Base-by-base conservation (phyloP, 2,113 vertebrate genomes). In the Hoplias malabaricus region DNA sequence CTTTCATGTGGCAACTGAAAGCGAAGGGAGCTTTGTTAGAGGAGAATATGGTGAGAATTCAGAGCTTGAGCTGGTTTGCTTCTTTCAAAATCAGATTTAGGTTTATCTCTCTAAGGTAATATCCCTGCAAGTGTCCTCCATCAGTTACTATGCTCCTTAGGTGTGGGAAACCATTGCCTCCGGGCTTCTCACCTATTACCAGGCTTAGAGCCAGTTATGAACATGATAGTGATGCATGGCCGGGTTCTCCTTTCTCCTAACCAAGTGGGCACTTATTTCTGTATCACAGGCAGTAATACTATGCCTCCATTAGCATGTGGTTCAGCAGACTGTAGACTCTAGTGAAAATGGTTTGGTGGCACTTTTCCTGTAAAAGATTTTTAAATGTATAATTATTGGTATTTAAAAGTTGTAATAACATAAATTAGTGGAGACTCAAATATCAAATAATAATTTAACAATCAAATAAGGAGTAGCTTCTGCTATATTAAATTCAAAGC, bases 1-100 rank as follows among this genome's bases (percentile, higher is more conserved):
- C 66, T 70, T 78, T 70, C 23, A 62, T 33, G 57, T 0, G 27
- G 34, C 66, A 76, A 76, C 54, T 31, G 31, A 69, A 76, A 31
- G 67, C 31, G 4, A 50, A 50, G 42, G 31, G 19, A 48, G 33
- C 3, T 31, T 53, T 63, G 33, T 36, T 5, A 67, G n/a, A 38
- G 23, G 50, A 34, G 46, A 12, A 65, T 27, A 16, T 33, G 40
- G 8, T 38, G 53, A 38, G 33, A 74, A 56, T 16, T 43, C 25
- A 12, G 40, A 50, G 40, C 67, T 25, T 46, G 62, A 42, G 59
- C 25, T 42, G 59, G 36, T 54, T 53, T 63, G n/a, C 13, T 43
- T 65, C 10, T 13, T 21, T 43, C 34, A 31, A 16, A 10, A 19
- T 65, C 23, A 71, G 61, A 73, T 56, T 38, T 57, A 11, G n/a